Base-by-base conservation (phyloP, 2,797 vertebrate genomes). In the Sebastes goodei region DNA sequence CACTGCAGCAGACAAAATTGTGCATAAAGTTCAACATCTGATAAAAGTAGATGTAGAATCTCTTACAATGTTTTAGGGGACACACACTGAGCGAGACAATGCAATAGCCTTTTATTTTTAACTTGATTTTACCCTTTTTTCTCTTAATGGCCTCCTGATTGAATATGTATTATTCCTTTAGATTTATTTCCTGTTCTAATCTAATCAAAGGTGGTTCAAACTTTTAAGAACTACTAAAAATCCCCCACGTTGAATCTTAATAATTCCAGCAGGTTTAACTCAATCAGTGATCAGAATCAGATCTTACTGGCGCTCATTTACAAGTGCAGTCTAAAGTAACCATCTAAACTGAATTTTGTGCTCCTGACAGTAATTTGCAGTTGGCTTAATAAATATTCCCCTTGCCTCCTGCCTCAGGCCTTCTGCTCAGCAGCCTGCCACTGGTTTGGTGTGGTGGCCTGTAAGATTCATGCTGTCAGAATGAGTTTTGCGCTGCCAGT, bases 381-480 rank as follows among this genome's bases (percentile, higher is more conserved):
- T 15, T 14, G 14, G 7, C 5, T 38, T 76, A 15, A 76, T 27
- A 9, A 69, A 74, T 63, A 12, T 49, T 57, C 20, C 10, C 6
- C 4, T 27, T 69, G 32, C 35, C 10, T 68, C 17, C 46, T 38
- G 2, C 71, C 53, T 29, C 56, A 93, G 93, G 93, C 93, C 29
- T 93, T 96, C 75, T 95, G 93, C 71, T 95, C 96, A 21, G 95
- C 94, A 4, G 87, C 94, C 27, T 96, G 96, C 75, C 96, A 96
- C 86, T 97, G 96, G 96, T 96, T 97, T 73, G 96, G 96, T 5
- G 94, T 97, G 20, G 95, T 96, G 75, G 96, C 95, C 62, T 96
- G 96, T 81, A 97, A 97, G 86, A 96, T 97, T 79, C 95, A 96
- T 63, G 85, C 95, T 0, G 91, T 96, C 78, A 92, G 85, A 38